Evolutionary conservation across 2,888 invertebrate genomes (phyloP).

Genomic region (Entomobrya multifasciata): DNA sequence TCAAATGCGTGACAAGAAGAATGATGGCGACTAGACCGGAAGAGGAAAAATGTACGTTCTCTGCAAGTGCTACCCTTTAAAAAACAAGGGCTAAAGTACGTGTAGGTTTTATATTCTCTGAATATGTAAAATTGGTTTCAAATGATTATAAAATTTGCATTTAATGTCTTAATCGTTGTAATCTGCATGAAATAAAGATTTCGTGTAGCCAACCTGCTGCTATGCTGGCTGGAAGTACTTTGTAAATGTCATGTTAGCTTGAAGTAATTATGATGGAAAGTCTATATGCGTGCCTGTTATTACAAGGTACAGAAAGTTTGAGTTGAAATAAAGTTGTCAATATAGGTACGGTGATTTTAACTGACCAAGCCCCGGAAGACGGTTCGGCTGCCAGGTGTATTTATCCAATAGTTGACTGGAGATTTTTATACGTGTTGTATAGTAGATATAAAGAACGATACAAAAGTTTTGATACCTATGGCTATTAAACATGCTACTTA

Average conservation of each 20-base stretch:
- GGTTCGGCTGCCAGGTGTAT: no score
- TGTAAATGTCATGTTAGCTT: constrained; percentile 28
- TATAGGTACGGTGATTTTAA: not conserved
- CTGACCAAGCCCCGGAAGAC: constrained; percentile 55
- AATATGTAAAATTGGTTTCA: not conserved
- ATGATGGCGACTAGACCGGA: constrained; percentile 40
- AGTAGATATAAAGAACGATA: no score
- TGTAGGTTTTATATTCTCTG: no score
- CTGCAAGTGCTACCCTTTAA: not conserved
- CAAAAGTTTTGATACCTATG: no score
- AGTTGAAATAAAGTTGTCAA: constrained; percentile 32
- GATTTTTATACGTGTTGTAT: no score
- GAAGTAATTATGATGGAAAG: constrained; percentile 42
- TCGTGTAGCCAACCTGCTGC: not conserved
- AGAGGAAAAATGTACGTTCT: constrained; percentile 20
- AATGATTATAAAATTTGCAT: constrained; percentile 31
- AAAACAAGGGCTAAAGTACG: no score
- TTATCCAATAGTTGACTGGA: no score
- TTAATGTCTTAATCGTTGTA: constrained; percentile 60
- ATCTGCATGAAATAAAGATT: constrained; percentile 39
- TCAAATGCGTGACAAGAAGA: constrained; percentile 2
- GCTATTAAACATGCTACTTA: no score
- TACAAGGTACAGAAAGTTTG: no score
- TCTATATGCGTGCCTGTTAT: no score
- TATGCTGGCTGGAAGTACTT: not conserved